Base-by-base conservation (phyloP, 2,888 invertebrate genomes). In the Steinernema carpocapsae region DNA sequence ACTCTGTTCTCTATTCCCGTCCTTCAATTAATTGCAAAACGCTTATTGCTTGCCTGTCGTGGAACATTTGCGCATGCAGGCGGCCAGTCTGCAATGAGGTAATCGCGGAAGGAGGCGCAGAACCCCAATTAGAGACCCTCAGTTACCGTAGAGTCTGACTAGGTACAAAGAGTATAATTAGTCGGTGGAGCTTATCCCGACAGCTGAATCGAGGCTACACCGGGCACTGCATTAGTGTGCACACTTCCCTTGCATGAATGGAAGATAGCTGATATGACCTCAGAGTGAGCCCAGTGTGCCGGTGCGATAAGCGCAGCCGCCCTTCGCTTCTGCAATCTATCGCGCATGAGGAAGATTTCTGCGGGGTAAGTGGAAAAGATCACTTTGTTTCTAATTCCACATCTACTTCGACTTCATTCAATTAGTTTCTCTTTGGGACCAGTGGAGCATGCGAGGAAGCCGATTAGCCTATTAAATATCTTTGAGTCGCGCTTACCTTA, bases 161-260 rank as follows among this genome's bases (percentile, higher is more conserved):
- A 64, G 64, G 32, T 64, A 64, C 64, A 64, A 64, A 64, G 64
- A 26, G 22, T 32, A 64, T 64, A 64, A 64, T 64, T 64, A 64
- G 64, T 19, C 52, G 52, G 1, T 64, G 64, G 64, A 17, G 64
- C 17, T 64, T 64, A 17, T 22, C 64, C 32, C 26, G 64, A 17
- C 64, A 64, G 64, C 64, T 64, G 64, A 64, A 64, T 32, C 4
- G 17, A 29, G 32, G 32, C 64, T 64, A 32, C 64, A 56, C 22
- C 24, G 14, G 56, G 3, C 24, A 6, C 22, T 32, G 64, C 64
- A 26, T 64, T 29, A 37, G 37, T 10, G 37, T 37, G 37, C 37
- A 37, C 37, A 37, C 37, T 64, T 29, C n/a, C 37, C 29, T 64
- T 32, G 64, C 64, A 32, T 64, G 64, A 64, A 29, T 32, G 64